Base-by-base conservation (phyloP, 2,113 vertebrate genomes). In the Caranx melampygus region DNA sequence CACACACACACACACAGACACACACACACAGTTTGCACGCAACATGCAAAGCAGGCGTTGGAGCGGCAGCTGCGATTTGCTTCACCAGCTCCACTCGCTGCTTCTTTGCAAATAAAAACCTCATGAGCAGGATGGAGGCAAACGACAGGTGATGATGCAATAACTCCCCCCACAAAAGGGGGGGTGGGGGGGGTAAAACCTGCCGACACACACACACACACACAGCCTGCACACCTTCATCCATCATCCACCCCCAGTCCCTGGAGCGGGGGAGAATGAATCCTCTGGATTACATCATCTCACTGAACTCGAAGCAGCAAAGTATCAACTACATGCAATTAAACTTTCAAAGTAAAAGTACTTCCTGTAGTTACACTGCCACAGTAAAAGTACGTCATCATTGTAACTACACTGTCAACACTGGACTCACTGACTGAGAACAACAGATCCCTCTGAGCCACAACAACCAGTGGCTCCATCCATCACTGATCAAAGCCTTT, bases 141-240 rank as follows among this genome's bases (percentile, higher is more conserved):
- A 71, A 59, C 10, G 18, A 78, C 34, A 72, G 9, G 34, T 82
- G 75, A 75, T 60, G 31, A 75, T 60, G 31, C 60, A 72, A 75
- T 47, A 26, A 40, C 26, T 33, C 3, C n/a, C 20, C 26, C 4
- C 18, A 21, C 7, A 61, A 15, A 69, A 33, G 47, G 35, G n/a
- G 40, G 15, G 10, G 3, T n/a, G 26, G 31, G 90, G 90, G 90
- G 91, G 90, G 88, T 84, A 81, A 90, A 86, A 81, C 1, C 63
- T 62, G 72, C 40, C 13, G 14, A 18, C 51, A 81, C 34, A 44
- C 7, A 62, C 66, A 26, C 26, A 26, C 26, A 26, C 26, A 26
- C 26, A 26, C 52, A 16, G 21, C 37, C 34, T 35, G 40, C 49
- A 71, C 69, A 34, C 20, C 14, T 16, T 12, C 26, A 3, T 45